phyloP scores from a whole-genome alignment of 2,888 invertebrate genomes.

The Aradus depressus region DNA sequence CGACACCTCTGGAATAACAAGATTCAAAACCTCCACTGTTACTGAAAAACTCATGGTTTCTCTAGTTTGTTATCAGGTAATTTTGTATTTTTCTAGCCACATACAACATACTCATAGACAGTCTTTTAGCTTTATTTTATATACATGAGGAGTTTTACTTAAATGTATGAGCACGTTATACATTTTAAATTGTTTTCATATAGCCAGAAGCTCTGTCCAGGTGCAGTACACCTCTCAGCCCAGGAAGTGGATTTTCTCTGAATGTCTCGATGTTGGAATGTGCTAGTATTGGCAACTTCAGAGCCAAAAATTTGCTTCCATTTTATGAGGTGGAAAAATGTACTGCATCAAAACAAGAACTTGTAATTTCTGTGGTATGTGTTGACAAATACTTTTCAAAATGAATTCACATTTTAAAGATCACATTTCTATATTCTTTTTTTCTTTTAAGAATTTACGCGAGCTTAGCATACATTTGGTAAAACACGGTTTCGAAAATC shows the following conservation, averaged over 20 bases:
- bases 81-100: not conserved
- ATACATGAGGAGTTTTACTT: no score
- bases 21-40: conserved; percentile 57
- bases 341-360: conserved; percentile 79
- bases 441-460: conserved; percentile 55
- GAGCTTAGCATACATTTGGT: conserved; percentile 73
- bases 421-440: not conserved
- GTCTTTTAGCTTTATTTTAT: no score
- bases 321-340: conserved; percentile 75
- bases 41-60: conserved; percentile 68
- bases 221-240: conserved; percentile 74
- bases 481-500: conserved; percentile 43
- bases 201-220: conserved; percentile 74
- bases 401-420: conserved; percentile 4
- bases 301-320: conserved; percentile 45
- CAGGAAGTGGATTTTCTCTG: conserved; percentile 46
- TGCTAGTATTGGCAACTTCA: conserved; percentile 35
- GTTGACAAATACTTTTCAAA: not conserved
- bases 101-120: not conserved
- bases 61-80: conserved; percentile 67
- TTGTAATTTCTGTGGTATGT: conserved; percentile 70
- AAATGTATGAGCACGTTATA: not conserved
- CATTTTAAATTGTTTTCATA: conserved; percentile 13
- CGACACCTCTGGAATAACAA: conserved; percentile 32
- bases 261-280: conserved; percentile 42